phyloP scores from a whole-genome alignment of 2,113 vertebrate species.

The Gymnorhina tibicen region DNA sequence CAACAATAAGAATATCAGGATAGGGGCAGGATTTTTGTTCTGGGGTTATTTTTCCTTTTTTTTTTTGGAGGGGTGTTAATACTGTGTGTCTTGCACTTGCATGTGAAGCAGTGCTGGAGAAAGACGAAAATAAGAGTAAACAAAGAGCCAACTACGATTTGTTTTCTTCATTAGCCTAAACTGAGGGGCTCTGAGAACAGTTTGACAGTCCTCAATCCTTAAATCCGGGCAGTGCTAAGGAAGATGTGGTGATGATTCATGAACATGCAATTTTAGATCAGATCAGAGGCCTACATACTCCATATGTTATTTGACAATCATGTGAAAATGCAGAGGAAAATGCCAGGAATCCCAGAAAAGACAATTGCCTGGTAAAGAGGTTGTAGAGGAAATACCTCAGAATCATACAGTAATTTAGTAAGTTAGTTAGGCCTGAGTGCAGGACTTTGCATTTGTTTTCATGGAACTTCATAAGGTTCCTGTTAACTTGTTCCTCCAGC shows the following conservation, averaged over 20 bases:
- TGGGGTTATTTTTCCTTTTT: background rate
- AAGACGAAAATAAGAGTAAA: background rate
- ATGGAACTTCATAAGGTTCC: background rate
- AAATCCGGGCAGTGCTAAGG: background rate
- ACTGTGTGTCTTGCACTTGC: background rate
- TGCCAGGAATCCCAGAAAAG: background rate
- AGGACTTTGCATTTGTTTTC: background rate
- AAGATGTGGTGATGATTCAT: background rate
- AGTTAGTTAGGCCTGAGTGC: background rate
- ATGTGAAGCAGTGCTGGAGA: background rate
- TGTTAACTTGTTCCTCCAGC: background rate
- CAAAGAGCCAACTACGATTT: background rate
- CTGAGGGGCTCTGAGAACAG: background rate
- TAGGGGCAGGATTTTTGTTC: background rate
- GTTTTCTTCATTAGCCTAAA: background rate
- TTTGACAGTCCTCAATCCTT: background rate
- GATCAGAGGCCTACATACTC: background rate
- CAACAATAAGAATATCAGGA: background rate
- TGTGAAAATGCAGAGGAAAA: background rate
- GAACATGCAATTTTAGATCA: background rate
- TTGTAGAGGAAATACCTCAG: background rate
- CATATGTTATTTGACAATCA: background rate
- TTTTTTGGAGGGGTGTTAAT: background rate
- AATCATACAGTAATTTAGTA: background rate
- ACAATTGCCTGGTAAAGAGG: background rate